A percentile compares a stretch with the other conserved stretches of the same genome.
These are phyloP conservation scores for Phrynocephalus guinanensis DNA, from an alignment of 2,797 vertebrate genomes.

Conservation along the genomic window DNA sequence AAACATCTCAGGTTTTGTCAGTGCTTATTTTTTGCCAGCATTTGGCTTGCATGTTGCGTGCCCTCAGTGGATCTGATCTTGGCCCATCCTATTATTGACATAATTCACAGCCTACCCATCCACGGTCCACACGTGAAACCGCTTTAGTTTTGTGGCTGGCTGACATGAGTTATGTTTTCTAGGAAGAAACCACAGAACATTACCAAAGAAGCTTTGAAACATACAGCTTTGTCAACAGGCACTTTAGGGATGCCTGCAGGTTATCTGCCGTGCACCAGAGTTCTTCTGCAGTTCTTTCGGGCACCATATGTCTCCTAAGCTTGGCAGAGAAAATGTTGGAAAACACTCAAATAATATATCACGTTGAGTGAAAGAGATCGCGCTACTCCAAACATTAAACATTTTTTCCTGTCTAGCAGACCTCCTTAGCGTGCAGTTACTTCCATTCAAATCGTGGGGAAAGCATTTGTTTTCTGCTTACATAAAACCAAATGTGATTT, in stretches of 20 bases:
- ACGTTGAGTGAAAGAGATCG: slow-evolving; percentile 28
- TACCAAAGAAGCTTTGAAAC: background rate
- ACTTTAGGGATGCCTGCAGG: background rate
- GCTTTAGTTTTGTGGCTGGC: background rate
- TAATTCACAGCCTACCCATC: background rate
- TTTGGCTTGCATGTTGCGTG: background rate
- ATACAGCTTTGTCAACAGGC: background rate
- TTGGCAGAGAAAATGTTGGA: slow-evolving; percentile 38
- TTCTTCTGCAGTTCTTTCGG: slow-evolving; percentile 29
- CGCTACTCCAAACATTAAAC: slow-evolving; percentile 66
- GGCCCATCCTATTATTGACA: background rate
- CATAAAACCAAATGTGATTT: slow-evolving; percentile 66
- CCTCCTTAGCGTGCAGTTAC: slow-evolving; percentile 60
- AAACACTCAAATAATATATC: slow-evolving; percentile 45
- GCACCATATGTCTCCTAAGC: slow-evolving; percentile 34
- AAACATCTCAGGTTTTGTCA: background rate
- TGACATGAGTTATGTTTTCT: background rate
- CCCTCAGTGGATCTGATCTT: background rate
- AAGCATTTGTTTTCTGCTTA: slow-evolving; percentile 67
- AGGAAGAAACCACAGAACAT: background rate
- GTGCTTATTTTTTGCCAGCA: background rate
- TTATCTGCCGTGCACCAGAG: slow-evolving; percentile 16
- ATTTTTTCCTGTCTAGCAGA: slow-evolving; percentile 62
- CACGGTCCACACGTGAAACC: too few relatives aligned
- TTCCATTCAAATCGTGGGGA: slow-evolving; percentile 62